A percentile compares a stretch with the other conserved stretches of the same genome.
Conservation (phyloP, 2,113 vertebrate species). For the Struthio camelus region DNA sequence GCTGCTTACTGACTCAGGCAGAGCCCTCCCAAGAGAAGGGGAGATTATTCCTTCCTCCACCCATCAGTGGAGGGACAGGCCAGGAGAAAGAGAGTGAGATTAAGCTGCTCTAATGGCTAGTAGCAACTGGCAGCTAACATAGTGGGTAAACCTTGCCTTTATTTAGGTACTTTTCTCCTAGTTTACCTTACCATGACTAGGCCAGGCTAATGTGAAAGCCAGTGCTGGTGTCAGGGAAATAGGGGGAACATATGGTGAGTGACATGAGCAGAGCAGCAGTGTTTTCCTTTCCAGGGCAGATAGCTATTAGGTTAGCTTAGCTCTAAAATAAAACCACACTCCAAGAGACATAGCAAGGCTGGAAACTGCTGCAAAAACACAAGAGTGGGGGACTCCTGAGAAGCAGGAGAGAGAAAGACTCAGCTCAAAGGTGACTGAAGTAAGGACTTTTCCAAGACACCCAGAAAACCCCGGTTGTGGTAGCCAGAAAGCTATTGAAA, state of each 20-base stretch:
- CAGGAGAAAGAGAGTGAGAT: not conserved
- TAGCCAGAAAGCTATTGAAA: no score
- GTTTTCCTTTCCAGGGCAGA: not conserved
- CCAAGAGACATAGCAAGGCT: not conserved
- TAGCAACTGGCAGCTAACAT: not conserved
- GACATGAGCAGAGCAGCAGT: not conserved
- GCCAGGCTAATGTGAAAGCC: not conserved
- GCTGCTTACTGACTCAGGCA: not conserved
- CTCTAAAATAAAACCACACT: not conserved
- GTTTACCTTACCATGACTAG: not conserved
- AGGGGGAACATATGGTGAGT: not conserved
- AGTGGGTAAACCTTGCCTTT: not conserved
- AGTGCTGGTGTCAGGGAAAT: not conserved
- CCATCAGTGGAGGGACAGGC: not conserved
- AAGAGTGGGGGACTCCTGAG: not conserved
- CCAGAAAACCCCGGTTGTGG: no score
- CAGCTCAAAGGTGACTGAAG: not conserved
- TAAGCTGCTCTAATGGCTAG: not conserved
- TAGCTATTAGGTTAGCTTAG: not conserved
- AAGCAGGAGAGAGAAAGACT: not conserved
- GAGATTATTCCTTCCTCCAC: not conserved
- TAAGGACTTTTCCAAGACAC: not conserved
- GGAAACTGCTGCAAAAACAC: not conserved
- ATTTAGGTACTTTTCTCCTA: not conserved
- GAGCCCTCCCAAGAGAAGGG: not conserved